Base-by-base conservation (phyloP, 1,140 invertebrate genomes). In the Battus philenor region DNA sequence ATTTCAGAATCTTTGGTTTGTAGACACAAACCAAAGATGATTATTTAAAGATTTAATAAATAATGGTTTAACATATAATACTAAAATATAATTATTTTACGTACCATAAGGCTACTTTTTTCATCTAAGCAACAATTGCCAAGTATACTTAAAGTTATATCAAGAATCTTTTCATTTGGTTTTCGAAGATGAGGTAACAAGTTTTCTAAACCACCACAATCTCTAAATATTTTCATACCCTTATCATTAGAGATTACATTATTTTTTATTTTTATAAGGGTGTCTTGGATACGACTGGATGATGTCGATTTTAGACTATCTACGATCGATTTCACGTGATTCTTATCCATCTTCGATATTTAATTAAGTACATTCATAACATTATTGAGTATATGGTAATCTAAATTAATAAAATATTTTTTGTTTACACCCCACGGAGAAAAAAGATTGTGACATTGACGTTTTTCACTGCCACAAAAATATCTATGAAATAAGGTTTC, bases 61-160 rank as follows among this genome's bases (percentile, higher is more conserved):
- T n/a, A n/a, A n/a, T n/a, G n/a, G n/a, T n/a, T n/a, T n/a, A n/a
- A n/a, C n/a, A n/a, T n/a, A n/a, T 22, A 22, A 22, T 22, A 22
- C 7, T 22, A 4, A 4, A 4, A 22, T 22, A 22, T 33, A 49
- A 44, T 52, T 12, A 36, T 2, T 38, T 32, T 8, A 74, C 71
- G 57, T 60, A 81, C 78, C 50, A 54, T 30, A 52, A 83, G 45
- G 49, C 71, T 74, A 39, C 75, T 73, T 54, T 82, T 74, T 50
- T 80, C 71, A 53, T 89, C 83, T 54, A 89, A 70, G 54, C 88
- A 87, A 59, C 88, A 86, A 67, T 89, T 89, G n/a, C 88, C 89
- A 24, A 90, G 68, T 59, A 89, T 89, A 59, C 89, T 90, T 48
- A 90, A 58, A 13, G 82, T 74, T 33, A 88, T 63, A 70, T 89